Evolutionary conservation across 2,797 vertebrate species (phyloP), one percentile per base, ranked within the genome.

Genomic region (Oophaga sylvatica): DNA sequence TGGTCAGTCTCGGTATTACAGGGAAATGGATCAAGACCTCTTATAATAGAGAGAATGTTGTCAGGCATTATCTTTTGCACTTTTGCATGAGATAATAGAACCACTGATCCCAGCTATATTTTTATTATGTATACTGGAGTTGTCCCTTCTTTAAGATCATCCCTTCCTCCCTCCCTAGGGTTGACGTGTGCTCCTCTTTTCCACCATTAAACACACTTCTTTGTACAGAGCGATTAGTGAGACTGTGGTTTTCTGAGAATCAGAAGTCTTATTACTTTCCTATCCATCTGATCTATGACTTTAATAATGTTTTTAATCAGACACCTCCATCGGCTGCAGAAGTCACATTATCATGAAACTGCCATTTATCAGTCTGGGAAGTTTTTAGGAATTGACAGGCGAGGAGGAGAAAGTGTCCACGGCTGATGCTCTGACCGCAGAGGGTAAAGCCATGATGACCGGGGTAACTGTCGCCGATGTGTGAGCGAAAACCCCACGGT

Each of bases 221-320:
- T 31, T 6, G 76, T 57, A 59, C 53, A 53, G 26, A 20, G 76
- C 56, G 56, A 26, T 79, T 19, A 16, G 76, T 5, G 73, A 56
- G 48, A 48, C n/a, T 29, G 31, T 35, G 3, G 15, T 31, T 59
- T 45, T 16, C 31, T 10, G 35, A 41, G 31, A 10, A 80, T 63
- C 11, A 65, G 35, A 22, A 29, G 19, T 65, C 29, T 67, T 81
- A 81, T 81, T 81, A 81, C 26, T 81, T 63, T n/a, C 26, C 62
- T 81, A 81, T 81, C 80, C 13, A 3, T 81, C 80, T 81, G 59
- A 81, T 82, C 60, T 82, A 68, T 68, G 80, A 65, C 19, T 82
- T 81, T 53, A 63, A 81, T 65, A 65, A 82, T 53, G 80, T 45
- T 65, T 82, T 68, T 81, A 81, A 81, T 81, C 59, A 80, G 56